These are phyloP conservation scores for Chelonus formosanus DNA, from an alignment of 2,888 invertebrate genomes.

Conservation along the genomic window DNA sequence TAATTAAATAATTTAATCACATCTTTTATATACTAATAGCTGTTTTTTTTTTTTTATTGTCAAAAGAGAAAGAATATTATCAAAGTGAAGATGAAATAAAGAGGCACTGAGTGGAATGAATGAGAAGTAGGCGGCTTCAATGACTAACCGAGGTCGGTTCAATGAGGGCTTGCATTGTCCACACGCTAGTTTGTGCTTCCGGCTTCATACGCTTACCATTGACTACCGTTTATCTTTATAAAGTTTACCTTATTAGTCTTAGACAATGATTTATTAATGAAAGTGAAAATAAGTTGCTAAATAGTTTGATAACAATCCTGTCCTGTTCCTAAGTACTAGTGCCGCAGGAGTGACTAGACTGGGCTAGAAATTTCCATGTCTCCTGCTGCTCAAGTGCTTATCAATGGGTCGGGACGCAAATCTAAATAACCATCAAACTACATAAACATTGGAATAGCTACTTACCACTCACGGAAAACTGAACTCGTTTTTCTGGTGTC, in stretches of 20 bases:
- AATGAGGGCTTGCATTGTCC: conserved; percentile 49
- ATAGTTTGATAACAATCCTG: conserved; percentile 59
- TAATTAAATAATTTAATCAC: no score
- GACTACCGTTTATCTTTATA: conserved; percentile 18
- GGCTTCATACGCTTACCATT: conserved; percentile 6
- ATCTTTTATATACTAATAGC: neutral
- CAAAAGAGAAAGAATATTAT: conserved; percentile 4
- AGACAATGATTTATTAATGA: conserved; percentile 1
- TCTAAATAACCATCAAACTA: conserved; percentile 32
- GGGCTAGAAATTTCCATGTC: conserved; percentile 66
- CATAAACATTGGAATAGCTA: no score
- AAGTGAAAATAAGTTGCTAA: neutral
- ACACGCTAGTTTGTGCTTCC: conserved; percentile 20
- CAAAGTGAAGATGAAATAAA: conserved; percentile 15
- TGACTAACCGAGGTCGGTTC: conserved; percentile 57
- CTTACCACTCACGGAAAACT: no score
- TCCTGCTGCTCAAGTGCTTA: conserved; percentile 94
- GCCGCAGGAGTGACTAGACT: conserved; percentile 83
- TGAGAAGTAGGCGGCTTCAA: conserved; percentile 51
- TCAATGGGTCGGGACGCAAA: conserved; percentile 72
- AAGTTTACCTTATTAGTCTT: neutral
- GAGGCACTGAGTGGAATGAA: conserved; percentile 30
- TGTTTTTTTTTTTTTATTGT: conserved; percentile 5
- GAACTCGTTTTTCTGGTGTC: no score
- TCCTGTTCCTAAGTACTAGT: conserved; percentile 93